Evolutionary conservation across 1,140 invertebrate species (phyloP).

Genomic region (Wasmannia auropunctata): DNA sequence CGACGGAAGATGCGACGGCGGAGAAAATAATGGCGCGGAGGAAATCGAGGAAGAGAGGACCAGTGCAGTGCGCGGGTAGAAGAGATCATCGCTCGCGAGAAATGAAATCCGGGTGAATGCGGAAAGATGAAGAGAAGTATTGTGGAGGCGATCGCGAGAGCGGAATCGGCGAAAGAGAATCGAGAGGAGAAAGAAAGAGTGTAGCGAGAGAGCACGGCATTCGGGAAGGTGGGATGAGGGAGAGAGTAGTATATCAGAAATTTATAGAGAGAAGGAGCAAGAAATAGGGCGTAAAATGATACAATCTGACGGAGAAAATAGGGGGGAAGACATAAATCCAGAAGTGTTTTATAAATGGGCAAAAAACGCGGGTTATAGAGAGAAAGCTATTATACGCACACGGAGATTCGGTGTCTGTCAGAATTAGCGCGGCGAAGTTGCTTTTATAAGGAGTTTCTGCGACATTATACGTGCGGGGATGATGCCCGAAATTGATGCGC

Average conservation of each 20-base stretch:
- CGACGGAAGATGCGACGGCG: neutral
- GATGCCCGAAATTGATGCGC: neutral
- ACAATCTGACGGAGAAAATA: constrained; percentile 8
- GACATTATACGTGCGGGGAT: neutral
- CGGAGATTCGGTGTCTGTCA: neutral
- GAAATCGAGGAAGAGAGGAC: constrained; percentile 26
- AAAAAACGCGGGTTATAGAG: constrained; percentile 4
- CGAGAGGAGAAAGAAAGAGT: neutral
- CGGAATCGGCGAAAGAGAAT: constrained; percentile 28
- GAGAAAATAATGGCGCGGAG: constrained; percentile 43
- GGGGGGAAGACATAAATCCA: neutral
- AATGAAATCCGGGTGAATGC: constrained; percentile 21
- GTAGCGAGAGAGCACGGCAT: neutral
- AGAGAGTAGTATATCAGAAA: neutral
- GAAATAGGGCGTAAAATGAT: constrained; percentile 7
- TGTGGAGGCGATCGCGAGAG: constrained; percentile 33
- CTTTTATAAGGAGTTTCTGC: constrained; percentile 8
- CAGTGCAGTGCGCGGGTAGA: neutral
- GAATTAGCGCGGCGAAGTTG: constrained; percentile 1
- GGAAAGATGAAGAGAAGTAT: constrained; percentile 32
- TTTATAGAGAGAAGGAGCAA: constrained; percentile 29
- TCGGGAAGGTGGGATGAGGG: too few relatives aligned
- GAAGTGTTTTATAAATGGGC: neutral
- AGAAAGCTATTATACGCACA: neutral
- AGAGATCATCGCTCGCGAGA: constrained; percentile 38